A percentile compares a stretch with the other conserved stretches of the same genome.
phyloP scores from a whole-genome alignment of 2,888 invertebrate species.

The Nematopogon swammerdamellus region DNA sequence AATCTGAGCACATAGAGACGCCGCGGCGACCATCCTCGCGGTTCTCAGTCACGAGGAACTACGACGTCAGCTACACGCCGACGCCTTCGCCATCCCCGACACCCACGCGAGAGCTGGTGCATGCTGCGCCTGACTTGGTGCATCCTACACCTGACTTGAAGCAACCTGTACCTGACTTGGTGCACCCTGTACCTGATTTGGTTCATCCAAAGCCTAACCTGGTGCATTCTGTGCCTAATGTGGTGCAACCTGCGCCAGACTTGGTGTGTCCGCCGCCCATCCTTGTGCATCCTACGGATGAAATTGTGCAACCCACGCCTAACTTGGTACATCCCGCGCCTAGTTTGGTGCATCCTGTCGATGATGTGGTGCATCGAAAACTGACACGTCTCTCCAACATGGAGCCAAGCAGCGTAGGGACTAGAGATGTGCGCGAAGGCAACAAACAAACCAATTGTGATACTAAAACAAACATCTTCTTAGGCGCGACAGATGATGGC shows the following conservation, averaged over 20 bases:
- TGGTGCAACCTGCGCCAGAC: conserved; percentile 1
- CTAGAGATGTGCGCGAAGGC: too few relatives aligned
- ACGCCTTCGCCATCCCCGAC: conserved; percentile 14
- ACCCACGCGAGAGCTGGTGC: conserved; percentile 10
- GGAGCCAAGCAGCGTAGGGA: too few relatives aligned
- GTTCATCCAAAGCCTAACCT: too few relatives aligned
- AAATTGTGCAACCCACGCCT: too few relatives aligned
- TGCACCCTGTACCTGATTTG: too few relatives aligned
- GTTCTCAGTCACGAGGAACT: conserved; percentile 46
- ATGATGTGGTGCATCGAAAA: too few relatives aligned
- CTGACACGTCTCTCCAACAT: not conserved
- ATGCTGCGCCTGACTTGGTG: not conserved
- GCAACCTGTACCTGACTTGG: too few relatives aligned
- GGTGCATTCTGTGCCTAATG: too few relatives aligned
- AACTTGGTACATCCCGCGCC: too few relatives aligned
- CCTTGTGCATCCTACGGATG: conserved; percentile 12
- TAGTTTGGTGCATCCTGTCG: too few relatives aligned
- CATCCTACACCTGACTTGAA: not conserved
- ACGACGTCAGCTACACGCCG: conserved; percentile 32
- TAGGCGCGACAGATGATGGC: too few relatives aligned
- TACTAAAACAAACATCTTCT: too few relatives aligned
- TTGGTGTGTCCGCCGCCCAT: not conserved
- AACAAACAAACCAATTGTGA: conserved; percentile 1
- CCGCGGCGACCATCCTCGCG: conserved; percentile 45
- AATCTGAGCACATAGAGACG: conserved; percentile 54